phyloP scores from a whole-genome alignment of 2,113 vertebrate genomes.

The Cebus imitator region DNA sequence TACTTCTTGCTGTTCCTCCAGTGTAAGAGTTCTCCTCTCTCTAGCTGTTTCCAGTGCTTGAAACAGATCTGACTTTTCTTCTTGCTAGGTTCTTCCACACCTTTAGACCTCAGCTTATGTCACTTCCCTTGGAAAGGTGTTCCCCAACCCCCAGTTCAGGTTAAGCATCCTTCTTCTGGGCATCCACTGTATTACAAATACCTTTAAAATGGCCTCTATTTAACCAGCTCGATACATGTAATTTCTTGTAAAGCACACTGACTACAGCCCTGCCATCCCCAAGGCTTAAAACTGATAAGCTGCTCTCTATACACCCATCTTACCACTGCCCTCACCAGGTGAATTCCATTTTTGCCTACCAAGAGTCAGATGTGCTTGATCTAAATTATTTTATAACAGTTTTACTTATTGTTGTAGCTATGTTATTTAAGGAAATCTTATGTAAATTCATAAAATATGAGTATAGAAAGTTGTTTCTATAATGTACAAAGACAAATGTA shows the following conservation, averaged over 20 bases:
- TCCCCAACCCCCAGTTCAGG: neutral
- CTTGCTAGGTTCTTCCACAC: neutral
- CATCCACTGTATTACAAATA: neutral
- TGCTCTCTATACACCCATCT: neutral
- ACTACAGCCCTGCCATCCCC: neutral
- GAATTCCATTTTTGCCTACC: neutral
- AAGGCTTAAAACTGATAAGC: neutral
- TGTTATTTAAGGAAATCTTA: neutral
- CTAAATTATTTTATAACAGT: neutral
- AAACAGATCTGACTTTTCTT: neutral
- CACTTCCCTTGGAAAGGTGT: neutral
- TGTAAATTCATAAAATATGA: neutral
- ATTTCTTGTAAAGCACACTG: neutral
- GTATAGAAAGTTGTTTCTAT: neutral
- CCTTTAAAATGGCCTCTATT: neutral
- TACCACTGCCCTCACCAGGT: neutral
- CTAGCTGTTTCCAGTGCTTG: neutral
- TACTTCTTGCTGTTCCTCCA: neutral
- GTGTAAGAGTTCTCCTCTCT: neutral
- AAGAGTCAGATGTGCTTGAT: neutral
- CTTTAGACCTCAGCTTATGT: neutral
- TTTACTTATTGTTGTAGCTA: neutral
- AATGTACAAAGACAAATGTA: neutral
- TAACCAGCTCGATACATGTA: neutral
- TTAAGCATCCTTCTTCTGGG: neutral